A percentile compares a stretch with the other conserved stretches of the same genome.
phyloP scores from a whole-genome alignment of 2,797 vertebrate genomes.

The Diceros bicornis region DNA sequence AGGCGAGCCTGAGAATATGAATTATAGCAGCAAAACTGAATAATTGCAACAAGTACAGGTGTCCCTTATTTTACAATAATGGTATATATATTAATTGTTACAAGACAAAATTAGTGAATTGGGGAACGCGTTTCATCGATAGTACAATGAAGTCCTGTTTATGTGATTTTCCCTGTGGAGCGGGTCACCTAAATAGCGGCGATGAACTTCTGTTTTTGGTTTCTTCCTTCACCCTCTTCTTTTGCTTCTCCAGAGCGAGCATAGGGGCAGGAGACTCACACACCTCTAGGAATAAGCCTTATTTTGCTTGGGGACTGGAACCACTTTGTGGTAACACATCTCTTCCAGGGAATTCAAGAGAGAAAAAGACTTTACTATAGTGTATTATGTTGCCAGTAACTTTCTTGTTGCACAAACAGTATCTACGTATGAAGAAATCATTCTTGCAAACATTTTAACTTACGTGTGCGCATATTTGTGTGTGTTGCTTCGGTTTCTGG shows the following conservation, averaged over 20 bases:
- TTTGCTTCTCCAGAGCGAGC: background rate
- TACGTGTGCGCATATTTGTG: background rate
- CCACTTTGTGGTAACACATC: background rate
- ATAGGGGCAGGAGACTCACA: background rate
- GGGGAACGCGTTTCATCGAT: background rate
- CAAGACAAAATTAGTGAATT: background rate
- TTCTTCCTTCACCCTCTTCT: background rate
- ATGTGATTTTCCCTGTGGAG: background rate
- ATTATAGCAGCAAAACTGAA: conserved; percentile 6
- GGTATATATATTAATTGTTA: background rate
- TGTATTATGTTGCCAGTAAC: background rate
- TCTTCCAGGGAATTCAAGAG: background rate
- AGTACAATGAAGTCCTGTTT: background rate
- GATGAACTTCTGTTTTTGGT: background rate
- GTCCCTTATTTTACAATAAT: background rate
- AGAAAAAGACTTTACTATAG: background rate
- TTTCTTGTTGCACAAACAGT: background rate
- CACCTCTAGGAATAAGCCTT: background rate
- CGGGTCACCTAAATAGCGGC: background rate
- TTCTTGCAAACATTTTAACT: background rate
- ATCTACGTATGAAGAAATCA: background rate
- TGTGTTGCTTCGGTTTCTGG: background rate
- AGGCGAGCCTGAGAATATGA: background rate
- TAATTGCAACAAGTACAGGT: background rate
- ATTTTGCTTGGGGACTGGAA: background rate